Evolutionary conservation across 2,888 invertebrate genomes (phyloP).

Genomic region (Drosophila picticornis): DNA sequence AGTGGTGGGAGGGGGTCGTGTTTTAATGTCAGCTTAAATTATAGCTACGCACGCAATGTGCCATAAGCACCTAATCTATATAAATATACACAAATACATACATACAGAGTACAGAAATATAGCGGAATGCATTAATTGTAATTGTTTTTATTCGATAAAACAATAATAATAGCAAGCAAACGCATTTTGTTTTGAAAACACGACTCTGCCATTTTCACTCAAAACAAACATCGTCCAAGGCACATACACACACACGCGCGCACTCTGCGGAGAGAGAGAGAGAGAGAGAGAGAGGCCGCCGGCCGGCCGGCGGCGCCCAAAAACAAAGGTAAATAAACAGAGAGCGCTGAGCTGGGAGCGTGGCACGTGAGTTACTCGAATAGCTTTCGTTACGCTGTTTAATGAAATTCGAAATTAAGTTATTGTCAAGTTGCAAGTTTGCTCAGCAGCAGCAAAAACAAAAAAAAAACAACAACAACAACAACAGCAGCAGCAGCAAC

Average conservation of each 20-base stretch:
- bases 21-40: conserved; percentile 32
- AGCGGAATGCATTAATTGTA: conserved; percentile 23
- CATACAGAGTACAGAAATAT: neutral
- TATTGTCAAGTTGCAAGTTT: neutral
- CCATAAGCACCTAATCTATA: neutral
- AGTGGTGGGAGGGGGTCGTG: neutral
- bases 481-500: neutral
- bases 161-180: conserved; percentile 21
- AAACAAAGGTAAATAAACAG: conserved; percentile 61
- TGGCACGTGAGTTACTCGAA: conserved; percentile 23
- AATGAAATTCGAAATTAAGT: conserved; percentile 43
- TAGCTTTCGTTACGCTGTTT: conserved; percentile 22
- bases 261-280: neutral
- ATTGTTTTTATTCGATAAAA: conserved; percentile 39
- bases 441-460: conserved; percentile 2
- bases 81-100: neutral
- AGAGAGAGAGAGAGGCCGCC: conserved; percentile 25
- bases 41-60: conserved; percentile 14
- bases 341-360: conserved; percentile 22
- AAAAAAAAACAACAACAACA: neutral
- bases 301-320: conserved; percentile 44
- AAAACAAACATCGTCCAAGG: conserved; percentile 24
- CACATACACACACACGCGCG: neutral
- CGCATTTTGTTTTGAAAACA: conserved; percentile 44
- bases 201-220: conserved; percentile 35